Evolutionary conservation across 1,140 invertebrate species (phyloP).

Genomic region (Ceratina australensis): DNA sequence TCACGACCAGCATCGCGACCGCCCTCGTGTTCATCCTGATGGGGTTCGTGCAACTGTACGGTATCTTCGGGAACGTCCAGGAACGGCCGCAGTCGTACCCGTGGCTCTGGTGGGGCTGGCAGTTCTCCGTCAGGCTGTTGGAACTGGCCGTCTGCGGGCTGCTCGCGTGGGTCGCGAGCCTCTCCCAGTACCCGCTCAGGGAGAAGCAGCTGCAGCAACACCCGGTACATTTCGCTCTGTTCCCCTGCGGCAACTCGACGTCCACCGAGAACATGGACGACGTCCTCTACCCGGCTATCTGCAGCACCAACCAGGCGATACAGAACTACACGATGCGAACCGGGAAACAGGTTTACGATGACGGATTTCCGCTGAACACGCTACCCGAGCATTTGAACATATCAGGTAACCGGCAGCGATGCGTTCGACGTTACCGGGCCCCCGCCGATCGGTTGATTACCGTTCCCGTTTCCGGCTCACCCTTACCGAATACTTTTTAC

Average conservation of each 20-base stretch:
- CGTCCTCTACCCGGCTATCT: slow-evolving; percentile 88
- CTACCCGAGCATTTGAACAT: slow-evolving; percentile 80
- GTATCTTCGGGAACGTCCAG: slow-evolving; percentile 85
- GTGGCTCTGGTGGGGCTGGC: slow-evolving; percentile 95
- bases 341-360: slow-evolving; percentile 88
- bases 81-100: slow-evolving; percentile 81
- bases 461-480: not conserved
- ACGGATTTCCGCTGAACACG: slow-evolving; percentile 81
- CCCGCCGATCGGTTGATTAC: not conserved
- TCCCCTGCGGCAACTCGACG: slow-evolving; percentile 87
- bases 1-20: slow-evolving; percentile 91
- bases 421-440: not conserved
- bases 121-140: slow-evolving; percentile 89
- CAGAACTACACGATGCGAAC: slow-evolving; percentile 90
- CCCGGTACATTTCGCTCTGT: slow-evolving; percentile 83
- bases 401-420: slow-evolving; percentile 62
- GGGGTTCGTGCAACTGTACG: slow-evolving; percentile 90
- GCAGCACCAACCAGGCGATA: slow-evolving; percentile 90
- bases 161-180: slow-evolving; percentile 90
- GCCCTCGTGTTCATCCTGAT: slow-evolving; percentile 90
- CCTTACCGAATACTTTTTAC: too few species aligned
- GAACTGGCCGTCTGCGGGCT: slow-evolving; percentile 91
- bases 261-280: slow-evolving; percentile 84
- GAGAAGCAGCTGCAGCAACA: slow-evolving; percentile 79
- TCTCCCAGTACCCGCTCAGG: slow-evolving; percentile 79